phyloP scores from a whole-genome alignment of 1,140 invertebrate genomes.

The Marisa cornuarietis region DNA sequence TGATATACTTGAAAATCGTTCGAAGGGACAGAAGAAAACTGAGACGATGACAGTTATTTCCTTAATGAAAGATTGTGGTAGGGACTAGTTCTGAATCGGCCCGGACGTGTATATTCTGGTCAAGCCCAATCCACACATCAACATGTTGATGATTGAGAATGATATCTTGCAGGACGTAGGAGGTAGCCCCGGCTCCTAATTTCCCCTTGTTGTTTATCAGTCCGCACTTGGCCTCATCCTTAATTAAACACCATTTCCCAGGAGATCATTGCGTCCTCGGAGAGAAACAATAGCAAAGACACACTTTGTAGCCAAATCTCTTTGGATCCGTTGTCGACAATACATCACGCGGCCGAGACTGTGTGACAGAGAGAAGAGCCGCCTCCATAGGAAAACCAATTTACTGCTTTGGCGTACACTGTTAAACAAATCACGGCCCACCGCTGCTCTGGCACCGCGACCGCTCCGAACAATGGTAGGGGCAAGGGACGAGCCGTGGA shows the following conservation, averaged over 20 bases:
- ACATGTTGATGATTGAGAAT: no score
- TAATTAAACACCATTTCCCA: constrained; percentile 28
- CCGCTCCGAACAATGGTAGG: neutral
- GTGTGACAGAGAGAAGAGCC: constrained; percentile 18
- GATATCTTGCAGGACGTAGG: neutral
- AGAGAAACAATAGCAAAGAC: constrained; percentile 21
- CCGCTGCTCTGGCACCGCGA: neutral
- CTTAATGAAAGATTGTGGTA: no score
- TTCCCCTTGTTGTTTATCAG: neutral
- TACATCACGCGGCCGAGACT: neutral
- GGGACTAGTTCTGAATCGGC: no score
- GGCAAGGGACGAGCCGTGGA: no score
- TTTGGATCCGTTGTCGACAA: constrained; percentile 1
- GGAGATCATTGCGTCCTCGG: constrained; percentile 10
- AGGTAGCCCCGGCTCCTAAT: neutral
- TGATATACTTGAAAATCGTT: no score
- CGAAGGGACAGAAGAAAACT: no score
- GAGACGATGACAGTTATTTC: no score
- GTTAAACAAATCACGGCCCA: constrained; percentile 24
- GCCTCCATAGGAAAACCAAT: constrained; percentile 14
- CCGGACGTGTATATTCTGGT: no score
- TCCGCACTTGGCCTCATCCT: constrained; percentile 15
- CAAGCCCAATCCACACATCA: no score
- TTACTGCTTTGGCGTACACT: constrained; percentile 19
- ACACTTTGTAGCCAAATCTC: constrained; percentile 12